Evolutionary conservation across 2,888 invertebrate species (phyloP).

Genomic region (Aleiodes leptofemur): DNA sequence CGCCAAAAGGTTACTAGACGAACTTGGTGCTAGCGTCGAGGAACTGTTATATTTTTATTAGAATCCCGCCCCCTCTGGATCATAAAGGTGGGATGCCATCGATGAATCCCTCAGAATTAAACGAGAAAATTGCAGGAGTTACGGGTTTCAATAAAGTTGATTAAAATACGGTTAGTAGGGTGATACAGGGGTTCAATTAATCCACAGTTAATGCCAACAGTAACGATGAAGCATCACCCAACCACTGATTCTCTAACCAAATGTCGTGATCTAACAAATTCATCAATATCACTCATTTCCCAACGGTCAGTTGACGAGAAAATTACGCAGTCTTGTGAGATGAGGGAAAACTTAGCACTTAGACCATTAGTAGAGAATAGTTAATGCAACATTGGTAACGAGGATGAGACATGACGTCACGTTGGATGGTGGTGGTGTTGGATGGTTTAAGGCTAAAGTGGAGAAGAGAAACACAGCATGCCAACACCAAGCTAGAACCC

Average conservation of each 20-base stretch:
- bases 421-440: conserved; percentile 35
- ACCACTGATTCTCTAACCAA: no score
- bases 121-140: neutral
- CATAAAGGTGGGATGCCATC: conserved; percentile 67
- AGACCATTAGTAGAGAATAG: conserved; percentile 66
- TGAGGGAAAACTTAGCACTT: conserved; percentile 71
- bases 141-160: conserved; percentile 11
- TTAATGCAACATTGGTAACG: conserved; percentile 65
- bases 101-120: conserved; percentile 64
- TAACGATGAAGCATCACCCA: no score
- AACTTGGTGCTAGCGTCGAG: conserved; percentile 70
- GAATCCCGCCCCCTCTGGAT: conserved; percentile 54
- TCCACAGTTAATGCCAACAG: no score
- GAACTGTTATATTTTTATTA: conserved; percentile 76
- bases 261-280: no score
- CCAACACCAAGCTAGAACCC: conserved; percentile 30
- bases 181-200: no score
- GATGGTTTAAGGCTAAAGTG: conserved; percentile 39
- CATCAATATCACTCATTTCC: neutral
- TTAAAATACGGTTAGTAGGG: neutral
- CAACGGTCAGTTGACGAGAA: conserved; percentile 16
- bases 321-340: conserved; percentile 71
- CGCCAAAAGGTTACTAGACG: conserved; percentile 73
- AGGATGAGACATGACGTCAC: conserved; percentile 26
- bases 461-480: conserved; percentile 36